A percentile compares a stretch with the other conserved stretches of the same genome.
phyloP scores from a whole-genome alignment of 2,113 vertebrate genomes.

The Atractosteus spatula region DNA sequence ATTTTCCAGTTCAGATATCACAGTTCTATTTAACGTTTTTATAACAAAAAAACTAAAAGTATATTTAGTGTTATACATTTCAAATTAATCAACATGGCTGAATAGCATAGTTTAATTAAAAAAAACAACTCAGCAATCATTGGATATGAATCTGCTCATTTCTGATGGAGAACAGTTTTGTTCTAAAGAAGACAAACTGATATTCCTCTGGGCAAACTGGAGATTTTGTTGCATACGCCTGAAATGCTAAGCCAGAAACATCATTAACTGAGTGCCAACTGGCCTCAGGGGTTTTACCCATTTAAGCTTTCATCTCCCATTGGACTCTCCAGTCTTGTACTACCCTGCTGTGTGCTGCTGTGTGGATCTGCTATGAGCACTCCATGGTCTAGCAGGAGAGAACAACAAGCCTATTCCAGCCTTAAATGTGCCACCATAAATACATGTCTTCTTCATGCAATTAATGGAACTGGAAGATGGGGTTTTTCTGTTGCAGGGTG shows the following conservation, averaged over 20 bases:
- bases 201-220: slow-evolving; percentile 40
- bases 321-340: slow-evolving; percentile 26
- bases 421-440: background rate
- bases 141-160: slow-evolving; percentile 33
- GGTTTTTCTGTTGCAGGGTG: too few species aligned
- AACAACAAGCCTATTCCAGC: slow-evolving; percentile 10
- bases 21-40: too few species aligned
- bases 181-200: slow-evolving; percentile 39
- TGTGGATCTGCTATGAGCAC: slow-evolving; percentile 56
- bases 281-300: slow-evolving; percentile 42
- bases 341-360: slow-evolving; percentile 55
- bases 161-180: slow-evolving; percentile 19
- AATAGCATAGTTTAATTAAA: too few species aligned
- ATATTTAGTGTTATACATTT: too few species aligned
- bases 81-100: too few species aligned
- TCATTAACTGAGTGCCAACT: slow-evolving; percentile 46
- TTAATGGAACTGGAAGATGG: too few species aligned
- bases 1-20: too few species aligned
- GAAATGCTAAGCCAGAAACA: slow-evolving; percentile 42
- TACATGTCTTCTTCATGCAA: too few species aligned
- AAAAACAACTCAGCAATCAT: slow-evolving; percentile 34
- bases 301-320: slow-evolving; percentile 41
- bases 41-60: too few species aligned
- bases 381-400: slow-evolving; percentile 48
- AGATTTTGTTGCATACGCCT: slow-evolving; percentile 43